Evolutionary conservation across 1,140 invertebrate species (phyloP).

Genomic region (Aricia agestis): DNA sequence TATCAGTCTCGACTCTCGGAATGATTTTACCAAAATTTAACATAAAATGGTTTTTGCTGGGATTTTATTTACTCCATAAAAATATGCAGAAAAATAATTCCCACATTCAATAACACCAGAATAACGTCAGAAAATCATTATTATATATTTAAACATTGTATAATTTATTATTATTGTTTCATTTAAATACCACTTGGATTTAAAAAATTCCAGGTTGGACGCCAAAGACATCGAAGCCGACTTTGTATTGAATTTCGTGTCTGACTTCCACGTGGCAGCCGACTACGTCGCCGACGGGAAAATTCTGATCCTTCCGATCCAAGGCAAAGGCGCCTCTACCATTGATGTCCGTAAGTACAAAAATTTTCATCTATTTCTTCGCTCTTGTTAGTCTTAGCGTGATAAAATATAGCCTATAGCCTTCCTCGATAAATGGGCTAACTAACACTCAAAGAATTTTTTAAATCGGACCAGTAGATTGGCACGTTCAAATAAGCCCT

Average conservation of each 20-base stretch:
- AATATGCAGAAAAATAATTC: background rate
- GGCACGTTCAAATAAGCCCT: no score
- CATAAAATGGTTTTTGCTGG: no score
- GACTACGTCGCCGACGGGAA: conserved; percentile 78
- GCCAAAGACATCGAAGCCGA: background rate
- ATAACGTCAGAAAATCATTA: background rate
- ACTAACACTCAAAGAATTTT: no score
- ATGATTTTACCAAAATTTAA: no score
- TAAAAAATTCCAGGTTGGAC: background rate
- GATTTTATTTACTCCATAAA: background rate
- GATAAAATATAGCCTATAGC: no score
- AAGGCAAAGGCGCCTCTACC: conserved; percentile 74
- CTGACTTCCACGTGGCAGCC: conserved; percentile 65
- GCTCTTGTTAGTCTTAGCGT: no score
- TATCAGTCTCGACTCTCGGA: no score
- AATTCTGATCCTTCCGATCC: conserved; percentile 80
- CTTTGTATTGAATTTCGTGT: conserved; percentile 44
- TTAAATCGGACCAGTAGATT: no score
- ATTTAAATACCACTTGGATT: background rate
- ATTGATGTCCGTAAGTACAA: conserved; percentile 75
- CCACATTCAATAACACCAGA: background rate
- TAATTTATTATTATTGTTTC: background rate
- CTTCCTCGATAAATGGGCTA: no score
- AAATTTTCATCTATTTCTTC: no score
- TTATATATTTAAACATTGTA: background rate